phyloP scores from a whole-genome alignment of 2,113 vertebrate genomes.

The Pluvialis apricaria region DNA sequence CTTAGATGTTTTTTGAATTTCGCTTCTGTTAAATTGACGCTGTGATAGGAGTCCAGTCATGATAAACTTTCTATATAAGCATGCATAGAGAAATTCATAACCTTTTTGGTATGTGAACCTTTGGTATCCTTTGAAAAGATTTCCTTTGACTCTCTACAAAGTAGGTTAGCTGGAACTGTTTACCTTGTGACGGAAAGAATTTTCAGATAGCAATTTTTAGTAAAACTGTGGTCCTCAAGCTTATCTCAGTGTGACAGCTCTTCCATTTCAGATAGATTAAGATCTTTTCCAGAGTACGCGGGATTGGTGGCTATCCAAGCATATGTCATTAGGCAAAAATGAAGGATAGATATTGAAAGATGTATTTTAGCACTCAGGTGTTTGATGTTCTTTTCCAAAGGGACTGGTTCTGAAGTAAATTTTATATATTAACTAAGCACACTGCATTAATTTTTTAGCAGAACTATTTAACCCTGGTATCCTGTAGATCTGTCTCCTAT shows the following conservation, averaged over 20 bases:
- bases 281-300: constrained; percentile 2
- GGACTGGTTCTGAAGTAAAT: background rate
- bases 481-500: background rate
- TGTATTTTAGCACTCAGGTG: background rate
- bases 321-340: constrained; percentile 48
- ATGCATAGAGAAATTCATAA: background rate
- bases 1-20: background rate
- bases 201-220: constrained; percentile 26
- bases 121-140: constrained; percentile 16
- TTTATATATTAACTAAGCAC: background rate
- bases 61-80: background rate
- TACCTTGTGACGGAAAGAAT: constrained; percentile 23
- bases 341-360: background rate
- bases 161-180: constrained; percentile 38
- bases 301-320: constrained; percentile 37
- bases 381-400: background rate
- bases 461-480: background rate
- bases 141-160: constrained; percentile 28
- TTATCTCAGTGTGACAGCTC: constrained; percentile 49
- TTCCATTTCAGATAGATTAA: constrained; percentile 43
- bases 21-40: background rate
- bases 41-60: background rate
- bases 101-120: background rate
- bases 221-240: constrained; percentile 15
- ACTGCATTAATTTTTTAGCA: background rate